These are phyloP conservation scores for Drosophila funebris DNA, from an alignment of 1,140 invertebrate species.

Conservation along the genomic window DNA sequence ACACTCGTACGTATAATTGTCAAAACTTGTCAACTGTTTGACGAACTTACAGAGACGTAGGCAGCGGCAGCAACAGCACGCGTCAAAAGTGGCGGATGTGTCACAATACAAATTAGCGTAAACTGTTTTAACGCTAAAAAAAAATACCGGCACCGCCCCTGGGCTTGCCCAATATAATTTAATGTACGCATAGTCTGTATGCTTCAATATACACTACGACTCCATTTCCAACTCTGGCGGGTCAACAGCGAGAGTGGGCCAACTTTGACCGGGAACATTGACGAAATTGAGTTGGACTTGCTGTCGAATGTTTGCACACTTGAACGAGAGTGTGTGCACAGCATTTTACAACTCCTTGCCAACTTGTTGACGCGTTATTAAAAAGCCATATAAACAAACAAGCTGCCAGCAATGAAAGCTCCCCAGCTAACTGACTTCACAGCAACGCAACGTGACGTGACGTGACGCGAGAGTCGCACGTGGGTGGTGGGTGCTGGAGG, in stretches of 20 bases:
- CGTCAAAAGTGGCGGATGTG: conserved; percentile 58
- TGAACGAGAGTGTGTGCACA: conserved; percentile 35
- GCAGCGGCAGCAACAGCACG: conserved; percentile 33
- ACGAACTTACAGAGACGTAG: background rate
- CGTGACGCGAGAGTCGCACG: conserved; percentile 3
- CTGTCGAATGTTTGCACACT: conserved; percentile 25
- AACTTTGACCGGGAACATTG: conserved; percentile 41
- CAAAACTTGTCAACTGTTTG: conserved; percentile 71
- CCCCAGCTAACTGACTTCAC: conserved; percentile 26
- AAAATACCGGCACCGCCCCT: conserved; percentile 29
- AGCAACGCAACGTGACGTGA: background rate
- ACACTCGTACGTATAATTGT: conserved; percentile 61
- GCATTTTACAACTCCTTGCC: conserved; percentile 64
- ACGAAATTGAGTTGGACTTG: conserved; percentile 48
- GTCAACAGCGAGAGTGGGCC: conserved; percentile 28
- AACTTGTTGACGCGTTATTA: conserved; percentile 69
- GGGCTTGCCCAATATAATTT: conserved; percentile 37
- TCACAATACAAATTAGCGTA: conserved; percentile 79
- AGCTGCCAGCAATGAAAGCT: conserved; percentile 40
- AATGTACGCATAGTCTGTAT: background rate
- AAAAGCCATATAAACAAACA: conserved; percentile 77
- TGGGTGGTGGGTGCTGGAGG: conserved; percentile 24
- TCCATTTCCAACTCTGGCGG: conserved; percentile 8
- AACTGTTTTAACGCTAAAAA: conserved; percentile 77
- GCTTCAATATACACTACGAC: no score